phyloP scores from a whole-genome alignment of 1,140 invertebrate genomes.

The Drosophila repletoides region DNA sequence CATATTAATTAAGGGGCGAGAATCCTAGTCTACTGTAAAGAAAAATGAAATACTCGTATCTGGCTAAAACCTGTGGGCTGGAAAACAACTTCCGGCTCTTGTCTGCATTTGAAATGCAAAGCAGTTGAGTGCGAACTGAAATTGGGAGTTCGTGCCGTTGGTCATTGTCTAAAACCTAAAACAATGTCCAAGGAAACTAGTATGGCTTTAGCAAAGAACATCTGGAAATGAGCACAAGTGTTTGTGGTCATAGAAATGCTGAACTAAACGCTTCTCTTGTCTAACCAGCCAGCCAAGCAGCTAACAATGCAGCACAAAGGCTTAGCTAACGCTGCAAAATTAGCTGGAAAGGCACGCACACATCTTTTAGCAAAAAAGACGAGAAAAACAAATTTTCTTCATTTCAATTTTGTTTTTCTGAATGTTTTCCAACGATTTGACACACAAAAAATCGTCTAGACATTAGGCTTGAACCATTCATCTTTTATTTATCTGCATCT shows the following conservation, averaged over 20 bases:
- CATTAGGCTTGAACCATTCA: constrained; percentile 6
- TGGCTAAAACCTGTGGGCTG: constrained; percentile 11
- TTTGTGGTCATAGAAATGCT: constrained; percentile 23
- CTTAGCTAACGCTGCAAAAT: constrained; percentile 30
- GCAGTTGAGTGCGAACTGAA: constrained; percentile 17
- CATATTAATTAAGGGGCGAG: constrained; percentile 55
- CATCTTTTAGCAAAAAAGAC: background rate
- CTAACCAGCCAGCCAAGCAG: background rate
- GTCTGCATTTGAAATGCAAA: constrained; percentile 41
- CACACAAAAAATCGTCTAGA: constrained; percentile 41
- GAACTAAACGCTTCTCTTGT: background rate
- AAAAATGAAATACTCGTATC: constrained; percentile 4
- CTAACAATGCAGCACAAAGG: background rate
- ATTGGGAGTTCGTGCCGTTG: constrained; percentile 29
- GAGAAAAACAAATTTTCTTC: background rate
- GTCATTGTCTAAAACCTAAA: constrained; percentile 30
- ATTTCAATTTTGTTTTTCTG: background rate
- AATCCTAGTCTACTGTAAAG: too few relatives aligned
- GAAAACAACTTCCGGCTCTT: constrained; percentile 29
- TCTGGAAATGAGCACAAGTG: constrained; percentile 28
- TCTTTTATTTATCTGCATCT: background rate
- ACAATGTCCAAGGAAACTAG: constrained; percentile 42
- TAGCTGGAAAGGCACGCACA: constrained; percentile 12
- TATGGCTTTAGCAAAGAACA: constrained; percentile 23
- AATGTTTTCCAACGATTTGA: background rate